phyloP scores from a whole-genome alignment of 2,113 vertebrate genomes.

The Mus spicilegus region DNA sequence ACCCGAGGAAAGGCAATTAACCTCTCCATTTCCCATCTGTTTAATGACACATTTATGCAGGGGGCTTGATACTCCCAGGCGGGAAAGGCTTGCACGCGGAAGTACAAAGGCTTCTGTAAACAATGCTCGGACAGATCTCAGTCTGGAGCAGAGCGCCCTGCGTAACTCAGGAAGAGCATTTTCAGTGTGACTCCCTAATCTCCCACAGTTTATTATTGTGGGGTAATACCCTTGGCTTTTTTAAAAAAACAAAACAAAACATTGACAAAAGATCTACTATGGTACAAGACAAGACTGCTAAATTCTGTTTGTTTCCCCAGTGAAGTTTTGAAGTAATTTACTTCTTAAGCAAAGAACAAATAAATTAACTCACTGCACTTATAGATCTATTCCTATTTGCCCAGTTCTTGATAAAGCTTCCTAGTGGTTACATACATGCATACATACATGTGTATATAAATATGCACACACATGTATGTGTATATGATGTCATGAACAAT shows the following conservation, averaged over 20 bases:
- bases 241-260: background rate
- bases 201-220: background rate
- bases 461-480: too few relatives aligned
- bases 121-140: background rate
- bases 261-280: background rate
- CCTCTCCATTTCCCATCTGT: slow-evolving; percentile 51
- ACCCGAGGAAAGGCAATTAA: slow-evolving; percentile 43
- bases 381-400: slow-evolving; percentile 36
- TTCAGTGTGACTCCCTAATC: background rate
- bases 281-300: background rate
- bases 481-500: too few relatives aligned
- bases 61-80: slow-evolving; percentile 43
- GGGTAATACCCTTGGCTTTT: background rate
- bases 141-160: background rate
- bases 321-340: slow-evolving; percentile 47
- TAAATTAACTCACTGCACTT: slow-evolving; percentile 48
- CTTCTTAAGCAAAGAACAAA: slow-evolving; percentile 54
- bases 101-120: background rate
- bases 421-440: background rate
- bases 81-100: background rate
- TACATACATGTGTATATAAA: too few relatives aligned
- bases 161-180: background rate
- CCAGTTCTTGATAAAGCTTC: slow-evolving; percentile 21
- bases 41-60: slow-evolving; percentile 37
- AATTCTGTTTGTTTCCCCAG: slow-evolving; percentile 31